Conservation (phyloP, 2,888 invertebrate species). For the Pammene fasciana region DNA sequence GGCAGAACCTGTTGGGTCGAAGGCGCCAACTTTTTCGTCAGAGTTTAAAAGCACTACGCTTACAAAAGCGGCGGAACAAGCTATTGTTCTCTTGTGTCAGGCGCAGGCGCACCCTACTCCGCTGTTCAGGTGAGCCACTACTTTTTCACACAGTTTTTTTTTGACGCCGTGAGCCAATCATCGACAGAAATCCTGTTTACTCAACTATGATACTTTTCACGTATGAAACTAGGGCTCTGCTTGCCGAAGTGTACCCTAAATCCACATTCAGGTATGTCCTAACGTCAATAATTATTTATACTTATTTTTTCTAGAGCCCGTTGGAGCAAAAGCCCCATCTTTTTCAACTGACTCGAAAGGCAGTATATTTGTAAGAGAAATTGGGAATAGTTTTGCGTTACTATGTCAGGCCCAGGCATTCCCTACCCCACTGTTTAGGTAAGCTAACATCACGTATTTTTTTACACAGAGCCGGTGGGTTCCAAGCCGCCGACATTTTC, state of each 20-base stretch:
- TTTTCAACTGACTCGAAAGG: constrained; percentile 86
- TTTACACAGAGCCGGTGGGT: constrained; percentile 84
- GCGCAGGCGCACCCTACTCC: constrained; percentile 88
- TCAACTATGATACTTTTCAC: constrained; percentile 79
- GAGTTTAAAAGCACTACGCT: constrained; percentile 84
- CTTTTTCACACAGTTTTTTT: constrained; percentile 47
- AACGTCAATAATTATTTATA: constrained; percentile 41
- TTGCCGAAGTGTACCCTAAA: constrained; percentile 84
- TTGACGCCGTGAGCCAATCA: constrained; percentile 76
- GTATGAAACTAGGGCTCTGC: constrained; percentile 73
- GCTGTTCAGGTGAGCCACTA: constrained; percentile 85
- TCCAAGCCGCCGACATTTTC: constrained; percentile 85
- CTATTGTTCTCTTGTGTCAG: constrained; percentile 86
- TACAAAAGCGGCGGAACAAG: constrained; percentile 78
- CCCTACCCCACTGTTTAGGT: constrained; percentile 87
- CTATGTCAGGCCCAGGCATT: constrained; percentile 85
- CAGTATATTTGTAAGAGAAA: constrained; percentile 84
- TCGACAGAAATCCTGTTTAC: constrained; percentile 78
- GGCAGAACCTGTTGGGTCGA: constrained; percentile 84
- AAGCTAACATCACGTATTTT: constrained; percentile 58
- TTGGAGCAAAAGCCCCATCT: constrained; percentile 85
- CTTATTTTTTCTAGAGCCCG: constrained; percentile 80
- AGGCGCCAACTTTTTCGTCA: constrained; percentile 83
- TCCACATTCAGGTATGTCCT: constrained; percentile 86
- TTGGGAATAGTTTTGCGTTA: constrained; percentile 84